Evolutionary conservation across 2,797 vertebrate genomes (phyloP), one percentile per base, ranked within the genome.

Genomic region (Gallinago nigripennis): DNA sequence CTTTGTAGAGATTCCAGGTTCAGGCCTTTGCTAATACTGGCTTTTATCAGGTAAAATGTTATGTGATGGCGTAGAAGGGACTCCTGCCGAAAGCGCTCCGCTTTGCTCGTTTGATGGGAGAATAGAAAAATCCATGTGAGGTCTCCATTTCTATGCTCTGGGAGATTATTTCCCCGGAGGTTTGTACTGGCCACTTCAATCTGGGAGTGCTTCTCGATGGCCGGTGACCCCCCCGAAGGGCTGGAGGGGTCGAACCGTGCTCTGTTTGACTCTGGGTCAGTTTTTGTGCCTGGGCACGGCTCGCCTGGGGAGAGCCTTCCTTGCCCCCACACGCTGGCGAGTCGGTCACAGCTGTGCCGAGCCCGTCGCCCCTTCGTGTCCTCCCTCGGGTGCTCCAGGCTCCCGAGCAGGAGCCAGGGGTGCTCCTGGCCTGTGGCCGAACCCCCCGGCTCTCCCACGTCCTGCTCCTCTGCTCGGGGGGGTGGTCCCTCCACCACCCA

Each of bases 21-120:
- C 58, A 51, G 80, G 45, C 56, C 76, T 94, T 31, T 90, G 86
- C 63, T 95, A 79, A 86, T 77, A n/a, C 75, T 73, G 82, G 46
- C 86, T 94, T 95, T 95, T 69, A 75, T 94, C 82, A 88, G 63
- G 56, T 76, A 53, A 94, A 84, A 76, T 50, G 48, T 57, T 79
- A 25, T 20, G 37, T 37, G 65, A 25, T 58, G 71, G 33, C 2
- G 2, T 17, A 83, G 84, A 83, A 79, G 63, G 17, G 27, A 43
- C 14, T 80, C 56, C 75, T 77, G 68, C 50, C 1, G 14, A 16
- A 90, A 85, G 39, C 28, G 48, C 27, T 95, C 16, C 63, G 35
- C 37, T 86, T 91, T 65, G 51, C 64, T 84, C 17, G 64, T 75
- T 85, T 80, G 78, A 94, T 77, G 50, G 83, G 76, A 86, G 85